phyloP scores from a whole-genome alignment of 2,113 vertebrate genomes.

The Passer domesticus region DNA sequence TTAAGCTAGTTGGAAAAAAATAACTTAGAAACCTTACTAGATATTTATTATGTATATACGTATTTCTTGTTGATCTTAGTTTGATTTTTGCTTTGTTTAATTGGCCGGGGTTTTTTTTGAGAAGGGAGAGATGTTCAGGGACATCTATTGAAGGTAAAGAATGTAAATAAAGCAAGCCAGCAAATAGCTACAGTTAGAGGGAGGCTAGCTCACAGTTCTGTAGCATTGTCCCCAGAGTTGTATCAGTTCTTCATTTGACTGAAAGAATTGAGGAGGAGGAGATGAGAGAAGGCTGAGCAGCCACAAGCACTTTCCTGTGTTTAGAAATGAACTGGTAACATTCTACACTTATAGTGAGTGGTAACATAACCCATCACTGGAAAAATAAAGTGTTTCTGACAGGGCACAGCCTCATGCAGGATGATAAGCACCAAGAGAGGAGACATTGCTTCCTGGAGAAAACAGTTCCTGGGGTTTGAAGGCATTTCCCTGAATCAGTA shows the following conservation, averaged over 20 bases:
- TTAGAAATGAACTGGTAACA: background rate
- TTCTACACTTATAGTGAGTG: background rate
- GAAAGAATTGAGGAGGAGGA: background rate
- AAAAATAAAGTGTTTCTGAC: background rate
- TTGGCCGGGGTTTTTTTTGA: background rate
- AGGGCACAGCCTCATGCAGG: background rate
- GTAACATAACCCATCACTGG: background rate
- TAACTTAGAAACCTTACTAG: background rate
- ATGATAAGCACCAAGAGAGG: background rate
- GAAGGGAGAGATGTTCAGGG: background rate
- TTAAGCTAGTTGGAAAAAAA: background rate
- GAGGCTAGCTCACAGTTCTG: background rate
- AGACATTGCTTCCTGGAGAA: background rate
- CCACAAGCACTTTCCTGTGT: background rate
- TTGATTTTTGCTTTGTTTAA: background rate
- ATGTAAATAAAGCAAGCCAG: background rate
- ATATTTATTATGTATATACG: background rate
- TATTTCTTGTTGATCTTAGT: background rate
- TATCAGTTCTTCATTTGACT: accelerated
- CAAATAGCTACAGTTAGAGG: background rate
- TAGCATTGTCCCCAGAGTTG: background rate
- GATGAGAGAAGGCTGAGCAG: background rate
- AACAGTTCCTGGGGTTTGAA: background rate
- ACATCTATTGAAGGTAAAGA: background rate
- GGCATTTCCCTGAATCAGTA: background rate